These are phyloP conservation scores for Agrochola litura DNA, from an alignment of 2,888 invertebrate species.

Conservation along the genomic window DNA sequence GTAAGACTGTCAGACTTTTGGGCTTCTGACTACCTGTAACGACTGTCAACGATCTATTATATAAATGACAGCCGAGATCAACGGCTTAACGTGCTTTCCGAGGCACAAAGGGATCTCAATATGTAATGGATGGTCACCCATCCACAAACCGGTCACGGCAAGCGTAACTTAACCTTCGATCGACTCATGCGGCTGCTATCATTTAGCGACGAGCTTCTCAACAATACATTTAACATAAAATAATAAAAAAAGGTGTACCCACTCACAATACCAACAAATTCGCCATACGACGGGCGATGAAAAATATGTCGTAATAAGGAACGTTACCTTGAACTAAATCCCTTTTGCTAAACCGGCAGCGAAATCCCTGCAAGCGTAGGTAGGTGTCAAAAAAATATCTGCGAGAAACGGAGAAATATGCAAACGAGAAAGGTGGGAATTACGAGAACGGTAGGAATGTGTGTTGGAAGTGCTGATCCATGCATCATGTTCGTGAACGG, in stretches of 20 bases:
- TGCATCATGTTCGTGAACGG: too few species aligned
- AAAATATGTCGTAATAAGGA: conserved; percentile 25
- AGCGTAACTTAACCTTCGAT: too few species aligned
- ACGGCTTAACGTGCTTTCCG: too few species aligned
- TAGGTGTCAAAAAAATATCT: conserved; percentile 32
- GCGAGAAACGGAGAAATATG: conserved; percentile 34
- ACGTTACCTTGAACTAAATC: conserved; percentile 45
- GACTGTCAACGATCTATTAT: too few species aligned
- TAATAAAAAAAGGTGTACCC: background rate
- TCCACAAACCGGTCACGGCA: too few species aligned
- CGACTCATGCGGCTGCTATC: too few species aligned
- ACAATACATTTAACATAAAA: background rate
- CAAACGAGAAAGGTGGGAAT: conserved; percentile 37
- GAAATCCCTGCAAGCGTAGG: conserved; percentile 29
- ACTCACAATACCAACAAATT: background rate
- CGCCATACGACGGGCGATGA: background rate
- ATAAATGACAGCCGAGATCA: too few species aligned
- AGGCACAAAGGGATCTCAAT: too few species aligned
- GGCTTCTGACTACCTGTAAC: too few species aligned
- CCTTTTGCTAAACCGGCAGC: conserved; percentile 23
- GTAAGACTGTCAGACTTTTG: too few species aligned
- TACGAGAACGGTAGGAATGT: conserved; percentile 7
- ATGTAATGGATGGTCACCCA: too few species aligned
- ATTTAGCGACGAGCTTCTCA: background rate
- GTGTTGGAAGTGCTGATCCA: too few species aligned